Evolutionary conservation across 2,888 invertebrate genomes (phyloP).

Genomic region (Tethea ocularis): DNA sequence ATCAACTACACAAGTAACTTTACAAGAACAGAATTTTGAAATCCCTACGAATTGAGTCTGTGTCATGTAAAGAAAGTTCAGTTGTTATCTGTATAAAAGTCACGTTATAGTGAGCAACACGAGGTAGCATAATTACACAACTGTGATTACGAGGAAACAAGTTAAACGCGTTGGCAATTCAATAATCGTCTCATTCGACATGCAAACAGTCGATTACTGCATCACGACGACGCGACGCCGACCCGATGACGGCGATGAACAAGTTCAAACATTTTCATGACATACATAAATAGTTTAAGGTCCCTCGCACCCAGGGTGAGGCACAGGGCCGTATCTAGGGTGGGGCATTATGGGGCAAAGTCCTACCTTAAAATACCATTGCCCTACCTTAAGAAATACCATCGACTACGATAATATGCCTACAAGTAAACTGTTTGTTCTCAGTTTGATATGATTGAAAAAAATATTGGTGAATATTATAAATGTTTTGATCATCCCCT

Average conservation of each 20-base stretch:
- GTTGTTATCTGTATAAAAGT: not conserved
- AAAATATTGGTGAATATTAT: too few relatives aligned
- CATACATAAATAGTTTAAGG: not conserved
- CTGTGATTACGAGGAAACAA: conserved; percentile 1
- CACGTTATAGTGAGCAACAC: conserved; percentile 5
- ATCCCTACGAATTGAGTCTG: not conserved
- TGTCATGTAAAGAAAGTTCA: conserved; percentile 1
- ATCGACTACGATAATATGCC: too few relatives aligned
- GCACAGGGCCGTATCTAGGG: too few relatives aligned
- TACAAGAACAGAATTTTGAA: not conserved
- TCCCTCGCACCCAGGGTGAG: too few relatives aligned
- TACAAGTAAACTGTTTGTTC: too few relatives aligned
- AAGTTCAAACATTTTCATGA: not conserved
- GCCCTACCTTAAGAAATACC: too few relatives aligned
- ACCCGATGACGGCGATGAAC: not conserved
- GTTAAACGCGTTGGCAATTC: conserved; percentile 2
- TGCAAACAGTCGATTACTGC: conserved; percentile 1
- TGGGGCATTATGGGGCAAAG: too few relatives aligned
- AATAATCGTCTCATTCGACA: not conserved
- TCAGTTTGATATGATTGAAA: too few relatives aligned
- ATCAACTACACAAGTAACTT: too few relatives aligned
- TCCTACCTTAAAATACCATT: too few relatives aligned
- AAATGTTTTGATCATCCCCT: too few relatives aligned
- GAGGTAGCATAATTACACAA: conserved; percentile 5
- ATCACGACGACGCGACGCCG: not conserved